Base-by-base conservation (phyloP, 2,113 vertebrate species). In the Mirounga angustirostris region DNA sequence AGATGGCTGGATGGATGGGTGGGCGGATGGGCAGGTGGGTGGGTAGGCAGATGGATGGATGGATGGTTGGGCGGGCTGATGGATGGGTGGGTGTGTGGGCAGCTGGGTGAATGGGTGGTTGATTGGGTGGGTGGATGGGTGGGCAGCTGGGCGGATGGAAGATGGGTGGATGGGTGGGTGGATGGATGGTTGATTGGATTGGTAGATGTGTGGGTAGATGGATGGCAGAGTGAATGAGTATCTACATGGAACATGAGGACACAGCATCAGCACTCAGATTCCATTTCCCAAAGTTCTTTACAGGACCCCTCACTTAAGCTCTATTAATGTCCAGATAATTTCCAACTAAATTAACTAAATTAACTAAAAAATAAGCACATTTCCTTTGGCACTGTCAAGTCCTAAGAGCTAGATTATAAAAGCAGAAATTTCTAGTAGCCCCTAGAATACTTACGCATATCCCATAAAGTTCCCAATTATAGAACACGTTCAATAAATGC, bases 1-100 rank as follows among this genome's bases (percentile, higher is more conserved):
- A 19, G 21, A 2, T 21, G 19, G 58, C 4, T 0, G 7, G 58
- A 2, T 22, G 58, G 21, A 0, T 21, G 19, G 58, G 15, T 56
- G 54, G 15, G 0, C 4, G 16, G 16, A 16, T 59, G 58, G 22
- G 2, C 14, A 7, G 59, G 7, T 61, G 59, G 59, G 24, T 22
- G 21, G 22, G 24, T 61, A 9, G 22, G 22, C 24, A 8, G 59
- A 3, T 11, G 22, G 59, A 8, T 26, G 24, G 61, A 1, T 12
- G 26, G 61, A 4, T 63, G 61, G 22, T 7, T 63, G 16, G 24
- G 5, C 24, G 11, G 43, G 19, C 52, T 9, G 81, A 36, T 36
- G 28, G 30, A 14, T 56, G 52, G 19, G 12, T 40, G 56, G 67
- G n/a, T 80, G 50, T 30, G 21, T 33, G 2, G 12, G 11, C 50